Evolutionary conservation across 2,797 vertebrate species (phyloP).

Genomic region (Odontamblyopus lacepedii): DNA sequence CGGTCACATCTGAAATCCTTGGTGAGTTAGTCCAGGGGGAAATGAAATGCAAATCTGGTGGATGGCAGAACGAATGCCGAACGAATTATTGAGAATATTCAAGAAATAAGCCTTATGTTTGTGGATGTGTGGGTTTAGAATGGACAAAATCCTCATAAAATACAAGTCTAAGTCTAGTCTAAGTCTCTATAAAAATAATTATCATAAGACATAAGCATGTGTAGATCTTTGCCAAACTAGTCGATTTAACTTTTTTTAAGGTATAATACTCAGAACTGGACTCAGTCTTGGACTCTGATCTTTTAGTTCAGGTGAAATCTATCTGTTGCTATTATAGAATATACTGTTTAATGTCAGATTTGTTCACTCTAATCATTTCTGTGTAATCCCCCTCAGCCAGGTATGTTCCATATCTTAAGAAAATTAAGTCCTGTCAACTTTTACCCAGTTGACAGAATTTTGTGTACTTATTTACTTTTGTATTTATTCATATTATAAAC

Average conservation of each 20-base stretch:
- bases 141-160: conserved; percentile 6
- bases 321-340: too few species aligned
- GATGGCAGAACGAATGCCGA: conserved; percentile 42
- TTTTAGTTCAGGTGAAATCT: not conserved
- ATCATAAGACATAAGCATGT: not conserved
- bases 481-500: too few species aligned
- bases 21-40: conserved; percentile 27
- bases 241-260: not conserved
- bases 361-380: too few species aligned
- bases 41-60: conserved; percentile 48
- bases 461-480: too few species aligned
- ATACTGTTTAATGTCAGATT: too few species aligned
- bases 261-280: not conserved
- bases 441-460: too few species aligned
- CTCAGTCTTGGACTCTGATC: not conserved
- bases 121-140: conserved; percentile 20
- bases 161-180: not conserved
- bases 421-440: too few species aligned
- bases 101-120: conserved; percentile 15
- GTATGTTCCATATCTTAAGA: too few species aligned
- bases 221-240: not conserved
- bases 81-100: conserved; percentile 40
- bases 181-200: not conserved
- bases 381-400: too few species aligned
- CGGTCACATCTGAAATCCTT: conserved; percentile 34